Base-by-base conservation (phyloP, 2,113 vertebrate genomes). In the Ranitomeya variabilis region DNA sequence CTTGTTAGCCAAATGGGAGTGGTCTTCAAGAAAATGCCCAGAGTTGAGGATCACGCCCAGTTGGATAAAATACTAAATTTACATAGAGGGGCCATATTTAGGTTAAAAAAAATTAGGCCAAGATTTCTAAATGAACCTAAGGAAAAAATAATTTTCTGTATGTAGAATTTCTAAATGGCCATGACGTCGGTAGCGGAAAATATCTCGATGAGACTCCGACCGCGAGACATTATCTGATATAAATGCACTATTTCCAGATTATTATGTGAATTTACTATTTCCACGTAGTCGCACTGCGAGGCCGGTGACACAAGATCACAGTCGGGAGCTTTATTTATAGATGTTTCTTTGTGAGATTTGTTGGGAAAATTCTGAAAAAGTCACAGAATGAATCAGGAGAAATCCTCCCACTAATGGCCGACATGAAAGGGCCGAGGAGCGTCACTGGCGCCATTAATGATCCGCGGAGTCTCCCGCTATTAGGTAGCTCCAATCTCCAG, bases 311-410 rank as follows among this genome's bases (percentile, higher is more conserved):
- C 52, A 16, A 84, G 45, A 18, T 26, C 51, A 55, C 9, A 11
- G n/a, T n/a, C 12, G 10, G 2, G 11, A 52, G 23, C 52, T 71
- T 66, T 83, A 83, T 83, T 83, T 83, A 66, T 67, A 83, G 60
- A 52, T 0, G 0, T 69, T n/a, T 66, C 10, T 67, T 71, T 67
- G 81, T 45, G 21, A 13, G 26, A 45, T 7, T 60, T 62, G 13
- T 64, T 21, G 31, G 23, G 16, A 8, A 66, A 52, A 67, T 60
- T 83, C 37, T 51, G 37, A 84, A 84, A 37, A 5, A 51, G 45
- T 16, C 81, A 71, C 82, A 64, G 69, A 69, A 84, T 84, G 51
- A 84, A 84, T 84, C 82, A 84, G 26, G 51, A 31, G 31, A 71
- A 52, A 69, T 71, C 15, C 21, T 69, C 64, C 81, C 64, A 54